These are phyloP conservation scores for Platerodrilus igneus DNA, from an alignment of 2,888 invertebrate genomes.

Conservation along the genomic window DNA sequence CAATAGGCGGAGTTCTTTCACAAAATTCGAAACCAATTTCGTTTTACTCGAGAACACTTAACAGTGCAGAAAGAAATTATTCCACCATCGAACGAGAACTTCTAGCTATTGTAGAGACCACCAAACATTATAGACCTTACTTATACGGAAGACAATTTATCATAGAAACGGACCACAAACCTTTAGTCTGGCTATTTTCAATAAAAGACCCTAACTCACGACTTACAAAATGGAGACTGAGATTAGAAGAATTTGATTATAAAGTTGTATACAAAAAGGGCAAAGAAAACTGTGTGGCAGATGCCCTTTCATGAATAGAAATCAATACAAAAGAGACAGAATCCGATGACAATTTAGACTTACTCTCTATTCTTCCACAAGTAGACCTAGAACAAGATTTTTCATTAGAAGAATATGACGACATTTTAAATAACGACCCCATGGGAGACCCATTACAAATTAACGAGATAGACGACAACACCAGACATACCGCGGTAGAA, in stretches of 20 bases:
- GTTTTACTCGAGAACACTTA: no score
- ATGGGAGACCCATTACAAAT: no score
- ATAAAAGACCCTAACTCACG: constrained; percentile 11
- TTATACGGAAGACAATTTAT: constrained; percentile 10
- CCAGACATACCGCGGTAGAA: constrained; percentile 6
- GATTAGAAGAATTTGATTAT: constrained; percentile 14
- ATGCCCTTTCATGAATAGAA: constrained; percentile 16
- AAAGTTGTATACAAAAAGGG: constrained; percentile 18
- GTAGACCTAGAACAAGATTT: constrained; percentile 6
- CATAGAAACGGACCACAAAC: constrained; percentile 20
- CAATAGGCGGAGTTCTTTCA: no score
- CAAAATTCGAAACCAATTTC: no score
- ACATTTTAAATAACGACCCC: constrained; percentile 1
- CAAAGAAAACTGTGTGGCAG: constrained; percentile 17
- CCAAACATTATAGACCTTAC: no score
- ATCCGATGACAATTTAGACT: constrained; percentile 8
- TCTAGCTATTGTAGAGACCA: no score
- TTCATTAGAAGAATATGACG: neutral
- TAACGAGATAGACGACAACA: constrained; percentile 7
- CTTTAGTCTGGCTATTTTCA: constrained; percentile 11
- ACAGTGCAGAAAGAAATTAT: no score
- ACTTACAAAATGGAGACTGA: constrained; percentile 8
- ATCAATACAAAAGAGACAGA: no score
- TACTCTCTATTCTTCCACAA: constrained; percentile 7
- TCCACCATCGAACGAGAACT: no score